phyloP scores from a whole-genome alignment of 2,113 vertebrate species.

The Microtus richardsoni region DNA sequence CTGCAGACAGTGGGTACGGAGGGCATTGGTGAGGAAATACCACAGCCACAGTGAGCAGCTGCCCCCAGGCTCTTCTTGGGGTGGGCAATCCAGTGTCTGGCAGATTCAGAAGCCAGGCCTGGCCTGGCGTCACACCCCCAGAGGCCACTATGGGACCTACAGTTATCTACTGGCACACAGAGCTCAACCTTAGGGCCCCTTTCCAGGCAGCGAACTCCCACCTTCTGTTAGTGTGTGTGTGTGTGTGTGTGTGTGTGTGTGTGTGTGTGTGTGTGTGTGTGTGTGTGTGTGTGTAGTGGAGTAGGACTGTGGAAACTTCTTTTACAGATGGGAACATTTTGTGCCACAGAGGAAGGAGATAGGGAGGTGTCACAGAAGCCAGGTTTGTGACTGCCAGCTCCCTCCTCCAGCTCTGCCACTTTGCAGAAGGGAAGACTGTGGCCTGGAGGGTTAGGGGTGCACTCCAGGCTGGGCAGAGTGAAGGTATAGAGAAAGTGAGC shows the following conservation, averaged over 20 bases:
- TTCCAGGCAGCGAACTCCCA: background rate
- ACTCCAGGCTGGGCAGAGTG: background rate
- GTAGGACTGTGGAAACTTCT: background rate
- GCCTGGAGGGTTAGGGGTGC: background rate
- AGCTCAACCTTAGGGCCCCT: background rate
- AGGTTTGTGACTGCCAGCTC: background rate
- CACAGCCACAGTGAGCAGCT: background rate
- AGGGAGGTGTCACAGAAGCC: background rate
- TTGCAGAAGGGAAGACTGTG: background rate
- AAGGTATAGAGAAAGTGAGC: background rate
- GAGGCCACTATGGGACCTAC: background rate
- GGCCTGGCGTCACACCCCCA: background rate
- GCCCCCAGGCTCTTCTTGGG: background rate
- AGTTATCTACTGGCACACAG: accelerated
- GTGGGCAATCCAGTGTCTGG: background rate
- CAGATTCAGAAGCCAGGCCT: background rate
- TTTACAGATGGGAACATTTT: background rate
- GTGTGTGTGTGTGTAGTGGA: background rate
- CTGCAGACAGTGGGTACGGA: background rate
- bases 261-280: background rate
- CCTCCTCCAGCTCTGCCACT: background rate
- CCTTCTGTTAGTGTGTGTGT: background rate
- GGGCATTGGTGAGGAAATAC: background rate
- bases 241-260: background rate
- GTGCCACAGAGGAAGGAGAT: background rate